These are phyloP conservation scores for Holothuria leucospilota DNA, from an alignment of 53 echinoderm and acorn worm genomes.

Conservation along the genomic window DNA sequence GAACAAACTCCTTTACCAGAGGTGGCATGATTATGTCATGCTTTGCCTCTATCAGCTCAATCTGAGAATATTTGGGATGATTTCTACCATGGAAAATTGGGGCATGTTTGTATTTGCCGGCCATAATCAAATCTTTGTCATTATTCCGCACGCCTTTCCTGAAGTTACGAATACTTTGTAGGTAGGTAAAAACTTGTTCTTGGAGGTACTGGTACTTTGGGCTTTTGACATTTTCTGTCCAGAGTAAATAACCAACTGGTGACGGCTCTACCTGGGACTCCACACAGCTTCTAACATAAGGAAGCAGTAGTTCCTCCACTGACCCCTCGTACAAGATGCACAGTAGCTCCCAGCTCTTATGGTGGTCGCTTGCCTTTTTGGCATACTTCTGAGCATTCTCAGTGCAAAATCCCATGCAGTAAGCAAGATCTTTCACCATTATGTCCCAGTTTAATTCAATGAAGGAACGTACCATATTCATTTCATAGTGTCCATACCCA, in stretches of 20 bases:
- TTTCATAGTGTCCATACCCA: constrained; percentile 47
- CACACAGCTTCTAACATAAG: constrained; percentile 39
- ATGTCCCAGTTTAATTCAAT: constrained; percentile 70
- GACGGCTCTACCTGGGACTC: not conserved
- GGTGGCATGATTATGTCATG: not conserved
- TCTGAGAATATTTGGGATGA: constrained; percentile 57
- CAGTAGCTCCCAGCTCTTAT: constrained; percentile 61
- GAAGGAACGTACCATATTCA: constrained; percentile 60
- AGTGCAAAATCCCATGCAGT: constrained; percentile 18
- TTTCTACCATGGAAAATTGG: constrained; percentile 32
- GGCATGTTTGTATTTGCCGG: constrained; percentile 32
- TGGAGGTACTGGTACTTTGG: constrained; percentile 62
- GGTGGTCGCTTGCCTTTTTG: constrained; percentile 45
- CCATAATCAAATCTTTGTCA: constrained; percentile 17
- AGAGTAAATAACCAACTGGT: constrained; percentile 39
- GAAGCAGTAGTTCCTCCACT: constrained; percentile 37
- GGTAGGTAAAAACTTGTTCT: constrained; percentile 48
- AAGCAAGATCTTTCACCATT: constrained; percentile 58
- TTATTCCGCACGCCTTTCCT: constrained; percentile 56
- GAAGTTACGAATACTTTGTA: constrained; percentile 43
- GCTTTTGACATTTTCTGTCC: not conserved
- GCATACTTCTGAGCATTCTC: constrained; percentile 57
- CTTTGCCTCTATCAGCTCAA: constrained; percentile 14
- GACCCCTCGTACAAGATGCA: constrained; percentile 41
- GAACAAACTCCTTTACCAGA: not conserved